These are phyloP conservation scores for Pitta sordida DNA, from an alignment of 2,113 vertebrate genomes.

Conservation along the genomic window DNA sequence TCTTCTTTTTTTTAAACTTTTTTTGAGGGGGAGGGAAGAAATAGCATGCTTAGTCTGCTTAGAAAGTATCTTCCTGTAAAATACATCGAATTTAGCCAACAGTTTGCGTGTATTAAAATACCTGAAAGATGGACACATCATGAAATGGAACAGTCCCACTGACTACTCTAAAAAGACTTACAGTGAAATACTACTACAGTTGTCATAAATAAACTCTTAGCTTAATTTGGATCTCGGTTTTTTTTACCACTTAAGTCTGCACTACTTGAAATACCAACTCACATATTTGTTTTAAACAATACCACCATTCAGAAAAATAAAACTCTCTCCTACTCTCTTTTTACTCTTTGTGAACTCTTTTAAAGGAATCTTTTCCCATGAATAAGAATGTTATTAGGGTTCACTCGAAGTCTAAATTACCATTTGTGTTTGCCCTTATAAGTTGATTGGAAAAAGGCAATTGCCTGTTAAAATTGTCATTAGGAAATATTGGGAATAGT, in stretches of 20 bases:
- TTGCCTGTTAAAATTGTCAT: neutral
- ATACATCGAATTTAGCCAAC: neutral
- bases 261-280: neutral
- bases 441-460: neutral
- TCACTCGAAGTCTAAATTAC: neutral
- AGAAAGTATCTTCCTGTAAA: neutral
- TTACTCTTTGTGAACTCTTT: neutral
- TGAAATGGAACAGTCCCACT: neutral
- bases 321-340: neutral
- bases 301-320: neutral
- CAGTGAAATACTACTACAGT: no score
- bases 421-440: neutral
- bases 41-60: neutral
- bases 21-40: neutral
- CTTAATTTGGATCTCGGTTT: neutral
- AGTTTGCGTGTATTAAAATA: neutral
- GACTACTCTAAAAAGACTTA: neutral
- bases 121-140: neutral
- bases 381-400: neutral
- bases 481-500: neutral
- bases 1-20: neutral
- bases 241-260: neutral
- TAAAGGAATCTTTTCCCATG: neutral
- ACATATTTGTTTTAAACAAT: neutral
- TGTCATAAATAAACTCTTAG: neutral